Percentiles rank a stretch among this genome's conserved stretches.
These are phyloP conservation scores for Trisateles emortualis DNA, from an alignment of 2,888 invertebrate genomes.

Conservation along the genomic window DNA sequence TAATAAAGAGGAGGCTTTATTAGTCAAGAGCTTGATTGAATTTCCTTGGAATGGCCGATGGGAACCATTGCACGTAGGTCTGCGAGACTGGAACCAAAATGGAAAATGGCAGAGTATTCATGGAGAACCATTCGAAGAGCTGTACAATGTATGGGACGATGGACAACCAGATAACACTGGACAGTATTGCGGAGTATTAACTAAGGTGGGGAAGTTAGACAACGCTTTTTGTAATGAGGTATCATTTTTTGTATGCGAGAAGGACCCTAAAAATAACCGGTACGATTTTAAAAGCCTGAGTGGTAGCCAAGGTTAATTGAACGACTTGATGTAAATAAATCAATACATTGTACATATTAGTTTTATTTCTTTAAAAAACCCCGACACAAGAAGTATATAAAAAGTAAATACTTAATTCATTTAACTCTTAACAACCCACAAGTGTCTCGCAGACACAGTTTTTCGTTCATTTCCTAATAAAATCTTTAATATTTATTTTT, in stretches of 20 bases:
- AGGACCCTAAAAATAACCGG: neutral
- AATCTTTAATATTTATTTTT: too few relatives aligned
- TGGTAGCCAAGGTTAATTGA: neutral
- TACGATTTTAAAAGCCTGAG: neutral
- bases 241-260: neutral
- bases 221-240: neutral
- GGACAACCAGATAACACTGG: neutral
- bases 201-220: neutral
- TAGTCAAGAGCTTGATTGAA: neutral
- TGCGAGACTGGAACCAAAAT: neutral
- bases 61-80: neutral
- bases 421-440: too few relatives aligned
- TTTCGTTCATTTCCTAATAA: too few relatives aligned
- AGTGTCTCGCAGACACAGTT: too few relatives aligned
- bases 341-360: too few relatives aligned
- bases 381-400: too few relatives aligned
- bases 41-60: neutral
- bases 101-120: neutral
- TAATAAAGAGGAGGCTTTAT: neutral
- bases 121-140: neutral
- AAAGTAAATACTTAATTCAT: too few relatives aligned
- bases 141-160: neutral
- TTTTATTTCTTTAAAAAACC: too few relatives aligned
- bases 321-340: too few relatives aligned
- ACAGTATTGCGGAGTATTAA: neutral